phyloP scores from a whole-genome alignment of 30 jellyfish, hydroid and myxozoan genomes.

The Aurelia aurita region DNA sequence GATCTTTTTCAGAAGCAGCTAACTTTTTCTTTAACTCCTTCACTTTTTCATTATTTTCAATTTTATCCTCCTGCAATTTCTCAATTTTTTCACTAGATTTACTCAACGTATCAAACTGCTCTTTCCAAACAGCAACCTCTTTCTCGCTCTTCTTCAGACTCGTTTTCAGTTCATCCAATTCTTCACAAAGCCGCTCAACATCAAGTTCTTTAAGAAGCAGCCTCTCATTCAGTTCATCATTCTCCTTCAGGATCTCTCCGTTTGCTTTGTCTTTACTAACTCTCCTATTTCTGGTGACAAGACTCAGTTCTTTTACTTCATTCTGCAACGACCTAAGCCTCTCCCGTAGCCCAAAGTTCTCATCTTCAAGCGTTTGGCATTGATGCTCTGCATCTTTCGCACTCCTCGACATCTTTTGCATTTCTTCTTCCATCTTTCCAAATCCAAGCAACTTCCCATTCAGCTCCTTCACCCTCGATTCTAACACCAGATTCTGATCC shows the following conservation, averaged over 20 bases:
- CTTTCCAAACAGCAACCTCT: slow-evolving; percentile 46
- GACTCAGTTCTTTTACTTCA: slow-evolving; percentile 51
- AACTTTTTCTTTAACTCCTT: slow-evolving; percentile 50
- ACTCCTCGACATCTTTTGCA: slow-evolving; percentile 1
- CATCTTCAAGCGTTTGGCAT: slow-evolving; percentile 57
- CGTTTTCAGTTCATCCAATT: slow-evolving; percentile 29
- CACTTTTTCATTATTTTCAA: slow-evolving; percentile 43
- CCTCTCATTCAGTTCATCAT: slow-evolving; percentile 54
- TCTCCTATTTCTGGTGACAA: slow-evolving; percentile 17
- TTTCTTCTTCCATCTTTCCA: slow-evolving; percentile 17
- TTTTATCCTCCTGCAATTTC: slow-evolving; percentile 38
- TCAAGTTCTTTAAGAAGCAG: slow-evolving; percentile 72
- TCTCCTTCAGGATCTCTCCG: slow-evolving; percentile 45
- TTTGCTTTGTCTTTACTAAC: slow-evolving; percentile 16
- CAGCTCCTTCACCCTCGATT: slow-evolving; percentile 10
- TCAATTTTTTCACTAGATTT: slow-evolving; percentile 6
- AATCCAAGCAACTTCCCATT: slow-evolving; percentile 9
- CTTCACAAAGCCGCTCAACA: slow-evolving; percentile 62
- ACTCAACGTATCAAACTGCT: slow-evolving; percentile 18
- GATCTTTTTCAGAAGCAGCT: slow-evolving; percentile 48
- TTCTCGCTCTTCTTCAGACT: slow-evolving; percentile 19
- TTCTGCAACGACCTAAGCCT: slow-evolving; percentile 48
- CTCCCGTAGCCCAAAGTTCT: slow-evolving; percentile 44
- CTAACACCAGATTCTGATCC: slow-evolving; percentile 23
- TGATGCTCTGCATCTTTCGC: slow-evolving; percentile 21